A percentile compares a stretch with the other conserved stretches of the same genome.
These are phyloP conservation scores for Disparrhopalites patrizii DNA, from an alignment of 2,888 invertebrate species.

Conservation along the genomic window DNA sequence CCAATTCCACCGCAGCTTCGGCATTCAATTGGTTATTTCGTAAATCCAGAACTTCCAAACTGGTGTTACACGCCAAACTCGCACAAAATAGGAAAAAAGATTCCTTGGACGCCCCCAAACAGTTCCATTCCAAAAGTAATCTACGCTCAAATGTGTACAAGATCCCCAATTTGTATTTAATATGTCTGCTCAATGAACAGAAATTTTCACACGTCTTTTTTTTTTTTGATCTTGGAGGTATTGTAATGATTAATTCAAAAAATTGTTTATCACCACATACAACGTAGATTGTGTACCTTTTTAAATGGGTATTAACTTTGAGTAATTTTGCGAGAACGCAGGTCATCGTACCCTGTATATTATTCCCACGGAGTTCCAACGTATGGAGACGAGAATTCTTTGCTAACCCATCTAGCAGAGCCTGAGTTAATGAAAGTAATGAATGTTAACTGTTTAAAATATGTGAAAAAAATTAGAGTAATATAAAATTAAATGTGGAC, in stretches of 20 bases:
- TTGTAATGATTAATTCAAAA: background rate
- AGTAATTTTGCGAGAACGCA: slow-evolving; percentile 52
- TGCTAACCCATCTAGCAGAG: slow-evolving; percentile 51
- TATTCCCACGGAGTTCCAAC: slow-evolving; percentile 53
- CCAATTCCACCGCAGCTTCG: slow-evolving; percentile 50
- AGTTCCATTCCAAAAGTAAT: slow-evolving; percentile 52
- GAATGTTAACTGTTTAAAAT: too few species aligned
- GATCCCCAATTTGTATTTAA: background rate
- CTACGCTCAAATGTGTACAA: slow-evolving; percentile 22
- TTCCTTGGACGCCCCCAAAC: slow-evolving; percentile 50
- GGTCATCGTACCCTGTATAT: slow-evolving; percentile 50
- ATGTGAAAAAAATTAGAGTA: too few species aligned
- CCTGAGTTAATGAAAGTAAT: slow-evolving; percentile 24
- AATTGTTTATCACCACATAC: too few species aligned
- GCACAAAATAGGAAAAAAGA: slow-evolving; percentile 52
- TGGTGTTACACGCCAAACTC: slow-evolving; percentile 50
- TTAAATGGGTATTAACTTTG: slow-evolving; percentile 50
- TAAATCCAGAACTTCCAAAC: slow-evolving; percentile 51
- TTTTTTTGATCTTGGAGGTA: background rate
- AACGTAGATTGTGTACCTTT: too few species aligned
- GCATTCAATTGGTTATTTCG: slow-evolving; percentile 53
- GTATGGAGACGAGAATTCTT: slow-evolving; percentile 51
- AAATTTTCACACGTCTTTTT: background rate
- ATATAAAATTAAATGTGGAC: background rate
- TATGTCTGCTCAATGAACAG: too few species aligned